Base-by-base conservation (phyloP, 1,140 invertebrate species). In the Batillaria attramentaria region DNA sequence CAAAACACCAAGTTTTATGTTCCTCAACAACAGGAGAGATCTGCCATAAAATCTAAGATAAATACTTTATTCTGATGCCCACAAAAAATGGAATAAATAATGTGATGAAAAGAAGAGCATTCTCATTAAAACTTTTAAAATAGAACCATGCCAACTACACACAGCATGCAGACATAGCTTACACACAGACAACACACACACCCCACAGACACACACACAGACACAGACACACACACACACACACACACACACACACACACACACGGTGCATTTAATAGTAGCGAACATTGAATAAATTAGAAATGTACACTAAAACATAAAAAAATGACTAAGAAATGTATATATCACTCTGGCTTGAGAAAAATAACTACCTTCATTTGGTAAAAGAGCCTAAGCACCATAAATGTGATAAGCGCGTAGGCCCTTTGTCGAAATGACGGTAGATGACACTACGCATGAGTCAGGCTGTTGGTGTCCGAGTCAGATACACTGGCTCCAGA, bases 191-290 rank as follows among this genome's bases (percentile, higher is more conserved):
- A n/a, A n/a, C n/a, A n/a, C n/a, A n/a, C n/a, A n/a, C n/a, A n/a
- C n/a, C n/a, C n/a, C 28, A 8, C 35, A 42, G 18, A 13, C 8
- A 18, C 68, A 8, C 16, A 16, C 5, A 33, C 41, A 33, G 18
- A 62, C 57, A n/a, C 68, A 70, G 28, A 37, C 68, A 18, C 6
- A 6, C 6, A 18, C 35, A 8, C 18, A 35, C 6, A 18, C 35
- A 42, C 16, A 16, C 35, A 69, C 66, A 69, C 66, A 69, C 66
- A 10, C 16, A 69, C 66, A 39, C 37, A 69, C 66, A 41, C 66
- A 41, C 66, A 41, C 66, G 39, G 33, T 6, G n/a, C n/a, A n/a
- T n/a, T n/a, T n/a, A 66, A 3, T 35, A 35, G 3, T 66, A 33
- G 8, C 4, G 31, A 42, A 41, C 6, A 28, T 35, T 41, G 4